Evolutionary conservation across 2,113 vertebrate genomes (phyloP).

Genomic region (Podiceps cristatus): DNA sequence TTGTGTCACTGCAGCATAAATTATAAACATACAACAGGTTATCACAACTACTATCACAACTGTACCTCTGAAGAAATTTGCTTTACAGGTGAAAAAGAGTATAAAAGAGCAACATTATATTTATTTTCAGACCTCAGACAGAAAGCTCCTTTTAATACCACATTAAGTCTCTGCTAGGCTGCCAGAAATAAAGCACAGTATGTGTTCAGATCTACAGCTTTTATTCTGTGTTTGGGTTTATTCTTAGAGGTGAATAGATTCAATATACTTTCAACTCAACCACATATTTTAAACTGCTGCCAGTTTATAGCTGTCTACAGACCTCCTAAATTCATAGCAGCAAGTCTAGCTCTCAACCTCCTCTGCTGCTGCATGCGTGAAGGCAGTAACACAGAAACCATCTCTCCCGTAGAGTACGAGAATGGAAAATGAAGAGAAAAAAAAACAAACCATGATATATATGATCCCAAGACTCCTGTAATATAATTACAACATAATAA

Average conservation of each 20-base stretch:
- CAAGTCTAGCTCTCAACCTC: not conserved
- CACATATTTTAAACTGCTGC: conserved; percentile 13
- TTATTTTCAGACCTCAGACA: conserved; percentile 25
- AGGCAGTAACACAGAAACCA: not conserved
- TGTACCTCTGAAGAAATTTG: not conserved
- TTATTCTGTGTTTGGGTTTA: conserved; percentile 41
- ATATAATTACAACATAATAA: not conserved
- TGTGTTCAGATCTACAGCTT: conserved; percentile 38
- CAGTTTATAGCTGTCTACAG: not conserved
- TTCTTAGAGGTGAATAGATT: conserved; percentile 26
- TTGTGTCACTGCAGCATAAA: not conserved
- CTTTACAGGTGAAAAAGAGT: not conserved
- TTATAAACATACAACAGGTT: not conserved
- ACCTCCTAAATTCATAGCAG: not conserved
- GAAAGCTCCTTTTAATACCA: conserved; percentile 31
- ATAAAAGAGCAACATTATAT: not conserved
- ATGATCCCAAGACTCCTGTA: not conserved
- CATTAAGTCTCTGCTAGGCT: conserved; percentile 12
- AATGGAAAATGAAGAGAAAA: not conserved
- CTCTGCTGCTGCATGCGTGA: not conserved
- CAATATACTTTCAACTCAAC: not conserved
- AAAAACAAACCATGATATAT: not conserved
- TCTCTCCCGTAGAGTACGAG: not conserved
- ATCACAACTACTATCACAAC: not conserved
- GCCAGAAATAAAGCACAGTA: conserved; percentile 38